Base-by-base conservation (phyloP, 2,888 invertebrate genomes). In the Caenorhabditis sp. region DNA sequence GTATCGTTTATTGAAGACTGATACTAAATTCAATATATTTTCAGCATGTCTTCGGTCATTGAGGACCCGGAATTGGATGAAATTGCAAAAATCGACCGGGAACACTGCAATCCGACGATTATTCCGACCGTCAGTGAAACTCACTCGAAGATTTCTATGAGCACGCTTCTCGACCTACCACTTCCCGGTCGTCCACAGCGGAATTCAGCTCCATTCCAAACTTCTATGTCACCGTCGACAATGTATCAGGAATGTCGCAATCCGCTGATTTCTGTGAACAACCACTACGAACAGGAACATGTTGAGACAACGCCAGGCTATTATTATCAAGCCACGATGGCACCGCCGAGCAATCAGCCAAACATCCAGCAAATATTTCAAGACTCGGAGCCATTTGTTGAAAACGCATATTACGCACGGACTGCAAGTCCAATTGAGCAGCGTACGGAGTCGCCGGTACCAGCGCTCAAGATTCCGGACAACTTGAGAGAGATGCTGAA, bases 331-430 rank as follows among this genome's bases (percentile, higher is more conserved):
- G 43, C 30, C 6, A 46, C 35, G 2, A 35, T 35, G 27, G 35
- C 43, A 9, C 0, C 43, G 2, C 13, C 58, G 11, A 8, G 5
- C 7, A 30, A 39, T 9, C 22, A 8, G 13, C 26, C 43, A 20
- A 11, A 15, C 20, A 59, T 52, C 9, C 41, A 70, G 17, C 52
- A 59, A 27, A 45, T 70, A 2, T 70, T 53, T 20, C 37, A 59
- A 15, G 58, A 59, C 8, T 13, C 58, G 0, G 43, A 43, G 0
- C 41, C 32, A 17, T 13, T 17, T 6, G 27, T 15, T 17, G 30
- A 22, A 5, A 61, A 26, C 11, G 35, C 35, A 9, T 71, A 71
- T 27, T 61, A 71, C 32, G 27, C 59, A 11, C n/a, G 43, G 1
- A 37, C 45, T 3, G 35, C n/a, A n/a, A n/a, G n/a, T n/a, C n/a